Conservation (phyloP, 2,888 invertebrate genomes). For the Erebia ligea region DNA sequence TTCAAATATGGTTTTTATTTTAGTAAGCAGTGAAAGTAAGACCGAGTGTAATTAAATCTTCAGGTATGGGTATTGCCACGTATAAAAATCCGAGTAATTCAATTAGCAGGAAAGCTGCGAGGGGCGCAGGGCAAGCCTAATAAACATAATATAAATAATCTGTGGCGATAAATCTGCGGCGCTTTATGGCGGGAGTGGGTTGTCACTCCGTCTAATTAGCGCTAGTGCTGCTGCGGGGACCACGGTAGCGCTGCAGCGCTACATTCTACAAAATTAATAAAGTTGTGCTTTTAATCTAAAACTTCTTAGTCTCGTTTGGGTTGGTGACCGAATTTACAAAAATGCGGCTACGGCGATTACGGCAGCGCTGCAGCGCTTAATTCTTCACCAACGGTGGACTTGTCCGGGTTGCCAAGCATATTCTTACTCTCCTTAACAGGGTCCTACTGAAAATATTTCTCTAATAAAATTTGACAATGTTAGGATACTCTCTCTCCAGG, state of each 20-base stretch:
- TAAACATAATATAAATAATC: conserved; percentile 84
- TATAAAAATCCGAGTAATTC: conserved; percentile 81
- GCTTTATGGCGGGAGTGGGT: conserved; percentile 82
- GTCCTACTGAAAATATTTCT: too few species aligned
- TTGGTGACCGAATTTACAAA: too few species aligned
- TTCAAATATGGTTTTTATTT: too few species aligned
- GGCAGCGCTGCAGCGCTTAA: too few species aligned
- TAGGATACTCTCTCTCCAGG: too few species aligned
- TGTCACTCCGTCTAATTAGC: conserved; percentile 82
- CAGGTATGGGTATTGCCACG: conserved; percentile 72
- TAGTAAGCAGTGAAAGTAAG: neutral
- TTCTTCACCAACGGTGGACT: too few species aligned
- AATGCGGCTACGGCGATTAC: too few species aligned
- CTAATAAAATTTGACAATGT: too few species aligned
- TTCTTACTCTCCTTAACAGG: too few species aligned
- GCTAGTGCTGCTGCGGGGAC: conserved; percentile 65
- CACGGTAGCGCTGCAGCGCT: conserved; percentile 38
- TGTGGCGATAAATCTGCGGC: conserved; percentile 81
- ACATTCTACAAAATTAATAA: neutral
- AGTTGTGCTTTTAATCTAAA: neutral
- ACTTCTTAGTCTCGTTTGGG: neutral
- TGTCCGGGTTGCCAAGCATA: too few species aligned
- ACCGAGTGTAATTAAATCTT: conserved; percentile 51
- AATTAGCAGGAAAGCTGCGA: conserved; percentile 78
- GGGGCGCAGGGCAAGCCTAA: conserved; percentile 75